A percentile compares a stretch with the other conserved stretches of the same genome.
These are phyloP conservation scores for Acanthochromis polyacanthus DNA, from an alignment of 2,113 vertebrate species.

Conservation along the genomic window DNA sequence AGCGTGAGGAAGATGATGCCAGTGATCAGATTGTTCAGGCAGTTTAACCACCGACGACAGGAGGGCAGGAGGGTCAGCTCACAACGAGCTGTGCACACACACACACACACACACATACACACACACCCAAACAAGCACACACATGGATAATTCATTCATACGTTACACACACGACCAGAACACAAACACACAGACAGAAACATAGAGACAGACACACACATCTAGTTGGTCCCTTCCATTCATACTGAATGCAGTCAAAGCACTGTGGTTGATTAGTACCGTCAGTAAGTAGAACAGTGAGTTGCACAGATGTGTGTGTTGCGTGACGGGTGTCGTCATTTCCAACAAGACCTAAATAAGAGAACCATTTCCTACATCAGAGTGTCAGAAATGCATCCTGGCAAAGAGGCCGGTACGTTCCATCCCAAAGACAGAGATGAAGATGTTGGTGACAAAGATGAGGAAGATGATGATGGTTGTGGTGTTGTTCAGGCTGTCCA, in stretches of 20 bases:
- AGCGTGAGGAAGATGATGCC: slow-evolving; percentile 87
- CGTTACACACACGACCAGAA: slow-evolving; percentile 25
- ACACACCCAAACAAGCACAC: slow-evolving; percentile 35
- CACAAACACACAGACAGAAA: slow-evolving; percentile 40
- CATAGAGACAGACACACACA: slow-evolving; percentile 60
- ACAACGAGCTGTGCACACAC: slow-evolving; percentile 59
- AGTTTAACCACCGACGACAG: slow-evolving; percentile 85
- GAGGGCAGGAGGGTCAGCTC: slow-evolving; percentile 66
- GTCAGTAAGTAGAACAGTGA: slow-evolving; percentile 43
- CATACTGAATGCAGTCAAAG: slow-evolving; percentile 35
- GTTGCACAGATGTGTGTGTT: slow-evolving; percentile 14
- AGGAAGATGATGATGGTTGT: slow-evolving; percentile 88
- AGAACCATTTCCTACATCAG: slow-evolving; percentile 7
- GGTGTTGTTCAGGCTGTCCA: slow-evolving; percentile 89
- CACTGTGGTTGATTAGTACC: slow-evolving; percentile 46
- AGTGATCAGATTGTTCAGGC: slow-evolving; percentile 88
- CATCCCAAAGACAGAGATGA: slow-evolving; percentile 92
- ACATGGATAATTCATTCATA: slow-evolving; percentile 20
- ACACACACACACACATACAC: slow-evolving; percentile 30
- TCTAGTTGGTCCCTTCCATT: slow-evolving; percentile 55
- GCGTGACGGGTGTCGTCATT: neutral
- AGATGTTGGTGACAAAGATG: slow-evolving; percentile 91
- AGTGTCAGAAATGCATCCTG: slow-evolving; percentile 71
- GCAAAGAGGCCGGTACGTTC: slow-evolving; percentile 89
- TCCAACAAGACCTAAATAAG: neutral